phyloP scores from a whole-genome alignment of 1,140 invertebrate genomes.

The Trichogramma pretiosum region DNA sequence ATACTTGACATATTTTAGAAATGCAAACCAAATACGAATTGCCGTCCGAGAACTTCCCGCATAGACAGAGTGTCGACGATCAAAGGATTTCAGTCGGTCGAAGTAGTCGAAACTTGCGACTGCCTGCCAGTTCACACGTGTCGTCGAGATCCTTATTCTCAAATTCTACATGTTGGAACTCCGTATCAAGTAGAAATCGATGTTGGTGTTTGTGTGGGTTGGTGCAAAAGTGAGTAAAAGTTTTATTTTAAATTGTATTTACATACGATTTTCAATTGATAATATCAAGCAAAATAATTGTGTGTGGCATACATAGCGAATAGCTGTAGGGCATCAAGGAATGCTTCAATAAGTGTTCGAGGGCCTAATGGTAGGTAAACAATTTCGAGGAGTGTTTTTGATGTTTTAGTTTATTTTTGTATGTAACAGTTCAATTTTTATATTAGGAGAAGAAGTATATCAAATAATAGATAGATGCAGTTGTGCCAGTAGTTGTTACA shows the following conservation, averaged over 20 bases:
- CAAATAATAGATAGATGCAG: constrained; percentile 40
- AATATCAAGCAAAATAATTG: too few relatives aligned
- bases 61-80: constrained; percentile 43
- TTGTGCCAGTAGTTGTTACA: constrained; percentile 37
- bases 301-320: too few relatives aligned
- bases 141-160: constrained; percentile 34
- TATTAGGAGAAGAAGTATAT: constrained; percentile 38
- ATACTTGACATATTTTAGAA: constrained; percentile 24
- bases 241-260: background rate
- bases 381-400: background rate
- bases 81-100: constrained; percentile 39
- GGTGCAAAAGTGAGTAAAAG: constrained; percentile 13
- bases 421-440: background rate
- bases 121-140: constrained; percentile 39
- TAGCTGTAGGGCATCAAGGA: constrained; percentile 40
- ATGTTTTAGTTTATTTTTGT: constrained; percentile 2
- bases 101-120: constrained; percentile 42
- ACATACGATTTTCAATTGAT: background rate
- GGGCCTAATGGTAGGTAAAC: constrained; percentile 44
- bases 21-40: constrained; percentile 36
- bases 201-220: constrained; percentile 42
- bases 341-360: constrained; percentile 41
- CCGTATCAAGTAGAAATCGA: constrained; percentile 44
- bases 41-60: constrained; percentile 34
- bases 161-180: constrained; percentile 42